Conservation (phyloP, 2,888 invertebrate genomes). For the Drosophila incognita region DNA sequence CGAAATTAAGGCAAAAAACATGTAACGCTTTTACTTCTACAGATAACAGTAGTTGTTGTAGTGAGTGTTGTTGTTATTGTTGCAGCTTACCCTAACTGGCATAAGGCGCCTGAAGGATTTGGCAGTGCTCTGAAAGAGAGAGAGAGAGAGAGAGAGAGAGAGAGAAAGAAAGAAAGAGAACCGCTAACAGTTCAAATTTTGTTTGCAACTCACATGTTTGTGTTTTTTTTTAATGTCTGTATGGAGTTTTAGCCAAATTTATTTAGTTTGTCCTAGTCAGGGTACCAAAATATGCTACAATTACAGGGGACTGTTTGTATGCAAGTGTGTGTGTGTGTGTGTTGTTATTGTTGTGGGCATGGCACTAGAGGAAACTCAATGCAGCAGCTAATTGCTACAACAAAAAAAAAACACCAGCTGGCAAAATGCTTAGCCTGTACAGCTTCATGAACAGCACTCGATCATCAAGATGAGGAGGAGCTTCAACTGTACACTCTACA, state of each 20-base stretch:
- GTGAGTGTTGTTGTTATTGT: slow-evolving; percentile 51
- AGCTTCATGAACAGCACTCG: slow-evolving; percentile 30
- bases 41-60: slow-evolving; percentile 40
- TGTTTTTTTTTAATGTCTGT: slow-evolving; percentile 27
- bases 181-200: slow-evolving; percentile 72
- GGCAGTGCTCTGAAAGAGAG: slow-evolving; percentile 80
- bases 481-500: background rate
- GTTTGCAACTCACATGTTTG: slow-evolving; percentile 41
- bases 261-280: slow-evolving; percentile 45
- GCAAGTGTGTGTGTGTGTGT: slow-evolving; percentile 1
- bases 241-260: slow-evolving; percentile 55
- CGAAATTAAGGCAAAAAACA: slow-evolving; percentile 61
- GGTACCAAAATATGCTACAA: slow-evolving; percentile 48
- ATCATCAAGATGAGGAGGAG: slow-evolving; percentile 20
- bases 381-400: slow-evolving; percentile 48
- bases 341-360: slow-evolving; percentile 18
- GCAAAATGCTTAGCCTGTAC: slow-evolving; percentile 9
- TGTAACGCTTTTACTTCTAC: slow-evolving; percentile 41
- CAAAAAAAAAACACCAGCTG: slow-evolving; percentile 3
- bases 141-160: slow-evolving; percentile 55
- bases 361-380: slow-evolving; percentile 34
- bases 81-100: slow-evolving; percentile 84
- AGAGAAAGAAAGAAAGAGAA: slow-evolving; percentile 66
- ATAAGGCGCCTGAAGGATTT: slow-evolving; percentile 81
- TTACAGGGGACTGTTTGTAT: slow-evolving; percentile 22